A percentile compares a stretch with the other conserved stretches of the same genome.
These are phyloP conservation scores for Candidula unifasciata DNA, from an alignment of 2,888 invertebrate genomes.

Conservation along the genomic window DNA sequence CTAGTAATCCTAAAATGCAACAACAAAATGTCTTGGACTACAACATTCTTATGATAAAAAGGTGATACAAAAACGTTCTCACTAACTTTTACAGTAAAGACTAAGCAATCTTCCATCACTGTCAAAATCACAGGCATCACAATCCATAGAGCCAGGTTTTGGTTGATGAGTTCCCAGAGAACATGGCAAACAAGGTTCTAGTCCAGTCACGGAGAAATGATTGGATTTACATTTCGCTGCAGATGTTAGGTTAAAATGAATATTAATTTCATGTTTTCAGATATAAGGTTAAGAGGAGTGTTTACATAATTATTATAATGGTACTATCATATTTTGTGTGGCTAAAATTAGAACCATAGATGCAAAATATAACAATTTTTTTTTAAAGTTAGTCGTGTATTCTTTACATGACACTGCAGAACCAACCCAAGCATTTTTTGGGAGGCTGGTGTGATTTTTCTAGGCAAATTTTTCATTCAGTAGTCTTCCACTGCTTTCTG, in stretches of 20 bases:
- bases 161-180: slow-evolving; percentile 64
- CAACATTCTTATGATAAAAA: too few relatives aligned
- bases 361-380: too few relatives aligned
- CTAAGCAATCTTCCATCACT: slow-evolving; percentile 19
- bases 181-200: slow-evolving; percentile 59
- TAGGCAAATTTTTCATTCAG: too few relatives aligned
- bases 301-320: too few relatives aligned
- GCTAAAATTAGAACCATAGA: too few relatives aligned
- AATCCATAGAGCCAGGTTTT: slow-evolving; percentile 55
- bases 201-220: slow-evolving; percentile 90
- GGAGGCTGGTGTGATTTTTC: too few relatives aligned
- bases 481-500: too few relatives aligned
- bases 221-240: slow-evolving; percentile 59
- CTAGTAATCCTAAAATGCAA: background rate
- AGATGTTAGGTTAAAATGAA: slow-evolving; percentile 4
- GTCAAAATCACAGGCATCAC: slow-evolving; percentile 48
- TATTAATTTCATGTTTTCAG: background rate
- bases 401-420: too few relatives aligned
- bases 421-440: too few relatives aligned
- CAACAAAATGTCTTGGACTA: background rate
- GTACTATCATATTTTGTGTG: too few relatives aligned
- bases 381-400: too few relatives aligned
- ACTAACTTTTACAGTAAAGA: slow-evolving; percentile 29
- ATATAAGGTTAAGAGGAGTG: too few relatives aligned
- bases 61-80: background rate